Base-by-base conservation (phyloP, 2,113 vertebrate genomes). In the Ptyas mucosa region DNA sequence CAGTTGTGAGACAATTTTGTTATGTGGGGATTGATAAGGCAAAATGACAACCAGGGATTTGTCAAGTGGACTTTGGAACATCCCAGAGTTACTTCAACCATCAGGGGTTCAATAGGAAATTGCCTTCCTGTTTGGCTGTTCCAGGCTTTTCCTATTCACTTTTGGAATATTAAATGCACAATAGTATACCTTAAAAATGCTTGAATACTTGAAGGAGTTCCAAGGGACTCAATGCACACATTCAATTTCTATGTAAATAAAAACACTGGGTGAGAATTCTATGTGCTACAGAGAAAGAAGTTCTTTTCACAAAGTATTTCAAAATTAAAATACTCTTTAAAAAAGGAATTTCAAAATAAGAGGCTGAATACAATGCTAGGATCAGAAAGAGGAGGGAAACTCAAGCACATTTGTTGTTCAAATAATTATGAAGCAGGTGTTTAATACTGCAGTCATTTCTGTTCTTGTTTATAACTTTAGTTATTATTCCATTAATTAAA, bases 341-440 rank as follows among this genome's bases (percentile, higher is more conserved):
- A 90, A 89, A 96, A 93, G 90, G 92, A 93, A 94, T 95, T 96
- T 88, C 93, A 96, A 96, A 97, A 92, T 93, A 90, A 96, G 92
- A 93, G 89, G 52, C 96, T 95, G 92, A 58, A 87, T 88, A 94
- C 86, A 55, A 94, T 96, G 93, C 94, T 96, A 96, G 95, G 81
- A 93, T 97, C 97, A 97, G 96, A 96, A 98, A 97, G 96, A 96
- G 95, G 93, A 96, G 95, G 94, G 90, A 96, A 94, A 96, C 93
- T 97, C 92, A 96, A 96, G 95, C 97, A 94, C 94, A 96, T 95
- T 96, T 97, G 96, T 96, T 97, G 94, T 96, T 98, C 96, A 97
- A 97, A 97, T 97, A 97, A 97, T 97, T 96, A 95, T 94, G 96
- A 97, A 97, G 95, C 96, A 97, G 97, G 95, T 97, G 96, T 97